Evolutionary conservation across 1,140 invertebrate species (phyloP), one percentile per base, ranked within the genome.

Genomic region (Alviniconcha marisindica): DNA sequence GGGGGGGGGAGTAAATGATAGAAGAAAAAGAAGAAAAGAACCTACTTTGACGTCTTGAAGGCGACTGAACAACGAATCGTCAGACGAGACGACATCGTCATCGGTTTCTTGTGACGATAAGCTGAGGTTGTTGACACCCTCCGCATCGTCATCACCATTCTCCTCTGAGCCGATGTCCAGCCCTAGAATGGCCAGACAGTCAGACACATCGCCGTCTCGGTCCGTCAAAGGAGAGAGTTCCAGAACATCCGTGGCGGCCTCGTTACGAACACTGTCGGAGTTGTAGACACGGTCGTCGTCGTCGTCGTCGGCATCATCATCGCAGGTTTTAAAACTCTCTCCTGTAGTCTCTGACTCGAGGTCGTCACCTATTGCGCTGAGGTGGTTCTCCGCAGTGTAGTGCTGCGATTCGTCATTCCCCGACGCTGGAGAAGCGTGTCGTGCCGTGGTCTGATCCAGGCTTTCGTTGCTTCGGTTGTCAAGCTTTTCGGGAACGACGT

Each of bases 1-100:
- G 36, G 24, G 40, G 36, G 36, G 24, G 40, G 40, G 2, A 42
- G 21, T 66, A n/a, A 21, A 15, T n/a, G 7, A 15, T n/a, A 74
- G n/a, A 24, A 74, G 28, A 74, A 3, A 21, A 42, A 42, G 18
- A 24, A 74, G 10, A 3, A 74, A 10, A n/a, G 15, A 21, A 51
- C 42, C 51, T 48, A 51, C 73, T 42, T 51, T 76, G 4, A 76
- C 73, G 42, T 76, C 73, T 24, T 76, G 73, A 3, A 76, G 44
- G 28, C 73, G 73, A 51, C 42, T 76, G 73, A 76, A 76, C 2
- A 76, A 76, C 2, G 73, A 76, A 40, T 76, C 73, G 3, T n/a
- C 4, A 40, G 73, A 76, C 40, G 15, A n/a, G 4, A 76, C 24
- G 28, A 40, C 51, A 15, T 51, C 44, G 42, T 76, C 73, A 14